phyloP scores from a whole-genome alignment of 2,113 vertebrate species.

The Stegastes partitus region DNA sequence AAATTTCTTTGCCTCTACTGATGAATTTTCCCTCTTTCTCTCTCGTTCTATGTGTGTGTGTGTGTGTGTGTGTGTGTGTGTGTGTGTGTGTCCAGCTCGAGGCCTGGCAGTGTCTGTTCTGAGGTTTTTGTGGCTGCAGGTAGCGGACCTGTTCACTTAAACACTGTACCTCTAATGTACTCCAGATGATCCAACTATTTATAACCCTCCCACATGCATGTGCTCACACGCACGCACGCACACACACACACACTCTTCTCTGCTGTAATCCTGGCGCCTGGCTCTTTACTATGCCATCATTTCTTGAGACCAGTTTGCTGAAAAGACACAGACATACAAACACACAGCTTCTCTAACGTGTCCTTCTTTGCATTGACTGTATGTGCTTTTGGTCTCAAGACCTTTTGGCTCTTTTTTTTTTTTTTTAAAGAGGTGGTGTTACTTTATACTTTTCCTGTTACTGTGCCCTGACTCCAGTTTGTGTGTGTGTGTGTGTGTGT shows the following conservation, averaged over 20 bases:
- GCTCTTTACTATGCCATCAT: slow-evolving; percentile 46
- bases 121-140: slow-evolving; percentile 80
- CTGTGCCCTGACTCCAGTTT: slow-evolving; percentile 43
- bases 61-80: slow-evolving; percentile 34
- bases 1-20: slow-evolving; percentile 9
- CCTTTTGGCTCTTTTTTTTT: slow-evolving; percentile 48
- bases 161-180: slow-evolving; percentile 74
- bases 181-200: slow-evolving; percentile 81
- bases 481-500: slow-evolving; percentile 29
- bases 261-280: slow-evolving; percentile 44
- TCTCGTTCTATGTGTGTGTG: slow-evolving; percentile 12
- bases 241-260: slow-evolving; percentile 2
- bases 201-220: slow-evolving; percentile 61
- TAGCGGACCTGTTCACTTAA: slow-evolving; percentile 83
- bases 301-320: slow-evolving; percentile 40
- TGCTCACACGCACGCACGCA: background rate
- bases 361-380: slow-evolving; percentile 36
- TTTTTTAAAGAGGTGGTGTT: slow-evolving; percentile 56
- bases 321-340: slow-evolving; percentile 35
- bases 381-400: slow-evolving; percentile 56
- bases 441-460: slow-evolving; percentile 63
- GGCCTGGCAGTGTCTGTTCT: slow-evolving; percentile 54
- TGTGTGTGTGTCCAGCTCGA: slow-evolving; percentile 23
- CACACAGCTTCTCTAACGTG: background rate
- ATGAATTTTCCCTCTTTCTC: slow-evolving; percentile 11